These are phyloP conservation scores for Meiosimyza decipiens DNA, from an alignment of 2,888 invertebrate species.

Conservation along the genomic window DNA sequence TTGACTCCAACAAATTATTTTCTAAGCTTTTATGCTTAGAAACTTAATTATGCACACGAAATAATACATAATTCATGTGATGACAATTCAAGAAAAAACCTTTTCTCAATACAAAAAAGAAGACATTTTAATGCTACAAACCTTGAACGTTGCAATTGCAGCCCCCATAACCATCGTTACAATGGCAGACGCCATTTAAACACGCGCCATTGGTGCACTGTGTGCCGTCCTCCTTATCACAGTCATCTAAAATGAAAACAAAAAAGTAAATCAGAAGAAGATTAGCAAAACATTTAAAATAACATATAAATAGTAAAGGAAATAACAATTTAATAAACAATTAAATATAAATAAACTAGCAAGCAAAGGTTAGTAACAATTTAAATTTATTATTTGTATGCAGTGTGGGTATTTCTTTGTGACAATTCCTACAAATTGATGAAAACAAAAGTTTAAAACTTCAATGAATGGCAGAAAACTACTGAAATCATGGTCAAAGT, in stretches of 20 bases:
- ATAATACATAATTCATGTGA: neutral
- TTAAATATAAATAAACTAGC: slow-evolving; percentile 13
- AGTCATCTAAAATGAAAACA: slow-evolving; percentile 76
- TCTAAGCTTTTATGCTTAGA: too few relatives aligned
- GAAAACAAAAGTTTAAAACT: too few relatives aligned
- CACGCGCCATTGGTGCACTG: slow-evolving; percentile 93
- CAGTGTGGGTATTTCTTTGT: too few relatives aligned
- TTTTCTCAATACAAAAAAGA: slow-evolving; percentile 2
- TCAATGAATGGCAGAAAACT: too few relatives aligned
- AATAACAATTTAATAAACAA: slow-evolving; percentile 36
- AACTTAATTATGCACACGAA: neutral
- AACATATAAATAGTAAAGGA: slow-evolving; percentile 34
- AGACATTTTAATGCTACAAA: slow-evolving; percentile 64
- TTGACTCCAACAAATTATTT: too few relatives aligned
- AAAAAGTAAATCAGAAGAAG: slow-evolving; percentile 22
- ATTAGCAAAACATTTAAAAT: slow-evolving; percentile 1
- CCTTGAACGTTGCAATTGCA: slow-evolving; percentile 94
- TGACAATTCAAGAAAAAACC: neutral
- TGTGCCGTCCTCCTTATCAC: slow-evolving; percentile 92
- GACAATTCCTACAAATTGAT: too few relatives aligned
- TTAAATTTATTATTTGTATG: too few relatives aligned
- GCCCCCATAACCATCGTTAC: slow-evolving; percentile 94
- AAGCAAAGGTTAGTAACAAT: neutral
- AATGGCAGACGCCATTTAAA: slow-evolving; percentile 92
- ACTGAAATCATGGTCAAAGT: too few relatives aligned